Base-by-base conservation (phyloP, 2,113 vertebrate genomes). In the Apteryx mantelli region DNA sequence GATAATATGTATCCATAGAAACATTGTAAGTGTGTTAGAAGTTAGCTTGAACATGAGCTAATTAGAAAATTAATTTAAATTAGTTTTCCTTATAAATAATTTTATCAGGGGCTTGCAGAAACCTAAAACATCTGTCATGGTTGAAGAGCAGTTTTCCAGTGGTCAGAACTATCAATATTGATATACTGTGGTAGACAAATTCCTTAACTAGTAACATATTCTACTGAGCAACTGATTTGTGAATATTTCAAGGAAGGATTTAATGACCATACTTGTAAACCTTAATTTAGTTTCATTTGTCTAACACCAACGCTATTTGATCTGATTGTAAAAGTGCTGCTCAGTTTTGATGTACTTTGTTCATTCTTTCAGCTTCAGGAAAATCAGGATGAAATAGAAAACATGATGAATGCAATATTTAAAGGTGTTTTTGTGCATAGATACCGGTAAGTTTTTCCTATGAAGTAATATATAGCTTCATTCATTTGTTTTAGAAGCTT, bases 341-440 rank as follows among this genome's bases (percentile, higher is more conserved):
- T 93, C 60, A 44, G n/a, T 84, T 14, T 88, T 82, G 22, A 25
- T 88, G 61, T 95, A 16, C 3, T 97, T 8, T 97, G 5, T 97
- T 96, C 25, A 58, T 96, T 66, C 82, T 99, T 98, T 93, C 98
- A 99, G 99, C 99, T 99, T 97, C 99, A 99, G 98, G 99, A 99
- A 98, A 99, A 99, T 98, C 99, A 99, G 97, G 99, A 99, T 95
- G 99, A 99, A 98, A 99, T 99, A 98, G 99, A 99, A 98, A 99
- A 99, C 97, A 99, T 99, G 99, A 99, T 99, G 99, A 99, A 99
- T 97, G 99, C 99, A 92, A 99, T 99, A 98, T 99, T 99, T 98
- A 99, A 99, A 98, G 99, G 99, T 96, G 99, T 99, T 94, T 99
- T 99, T 98, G 99, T 99, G 97, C 99, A 99, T 97, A 98, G 99